Percentiles rank a stretch among this genome's conserved stretches.
Conservation (phyloP, 2,113 vertebrate genomes). For the Amia ocellicauda region DNA sequence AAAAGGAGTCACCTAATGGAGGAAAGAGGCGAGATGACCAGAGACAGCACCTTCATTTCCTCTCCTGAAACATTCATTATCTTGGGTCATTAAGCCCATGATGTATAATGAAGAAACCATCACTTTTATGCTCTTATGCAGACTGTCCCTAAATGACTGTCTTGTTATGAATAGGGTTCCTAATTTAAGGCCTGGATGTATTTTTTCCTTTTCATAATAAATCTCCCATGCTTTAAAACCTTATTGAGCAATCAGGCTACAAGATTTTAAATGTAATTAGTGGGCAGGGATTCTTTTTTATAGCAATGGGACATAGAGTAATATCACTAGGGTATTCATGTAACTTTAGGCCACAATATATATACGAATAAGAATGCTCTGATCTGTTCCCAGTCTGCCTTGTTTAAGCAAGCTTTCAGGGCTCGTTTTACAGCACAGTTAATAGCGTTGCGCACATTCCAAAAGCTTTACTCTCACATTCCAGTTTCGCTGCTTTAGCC, state of each 20-base stretch:
- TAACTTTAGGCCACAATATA: too few species aligned
- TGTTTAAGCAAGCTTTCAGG: too few species aligned
- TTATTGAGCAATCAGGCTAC: too few species aligned
- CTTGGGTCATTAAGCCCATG: constrained; percentile 51
- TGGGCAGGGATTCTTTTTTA: too few species aligned
- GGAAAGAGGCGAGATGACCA: constrained; percentile 19
- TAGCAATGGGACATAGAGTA: too few species aligned
- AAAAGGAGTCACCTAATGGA: constrained; percentile 37
- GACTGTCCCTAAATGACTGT: neutral
- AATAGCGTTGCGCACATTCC: neutral
- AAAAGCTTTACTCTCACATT: neutral
- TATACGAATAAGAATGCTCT: too few species aligned
- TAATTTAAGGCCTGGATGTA: constrained; percentile 42
- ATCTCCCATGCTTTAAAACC: too few species aligned
- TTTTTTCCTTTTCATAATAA: neutral
- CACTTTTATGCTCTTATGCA: neutral
- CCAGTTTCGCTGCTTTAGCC: constrained; percentile 28
- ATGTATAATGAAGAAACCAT: constrained; percentile 30
- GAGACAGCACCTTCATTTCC: constrained; percentile 45
- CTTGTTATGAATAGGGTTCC: constrained; percentile 43
- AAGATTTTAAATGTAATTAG: too few species aligned
- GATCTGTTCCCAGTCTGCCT: too few species aligned
- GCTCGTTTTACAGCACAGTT: too few species aligned
- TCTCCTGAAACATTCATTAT: constrained; percentile 49
- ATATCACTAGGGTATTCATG: too few species aligned